A percentile compares a stretch with the other conserved stretches of the same genome.
Conservation (phyloP, 2,888 invertebrate genomes). For the Thera britannica region DNA sequence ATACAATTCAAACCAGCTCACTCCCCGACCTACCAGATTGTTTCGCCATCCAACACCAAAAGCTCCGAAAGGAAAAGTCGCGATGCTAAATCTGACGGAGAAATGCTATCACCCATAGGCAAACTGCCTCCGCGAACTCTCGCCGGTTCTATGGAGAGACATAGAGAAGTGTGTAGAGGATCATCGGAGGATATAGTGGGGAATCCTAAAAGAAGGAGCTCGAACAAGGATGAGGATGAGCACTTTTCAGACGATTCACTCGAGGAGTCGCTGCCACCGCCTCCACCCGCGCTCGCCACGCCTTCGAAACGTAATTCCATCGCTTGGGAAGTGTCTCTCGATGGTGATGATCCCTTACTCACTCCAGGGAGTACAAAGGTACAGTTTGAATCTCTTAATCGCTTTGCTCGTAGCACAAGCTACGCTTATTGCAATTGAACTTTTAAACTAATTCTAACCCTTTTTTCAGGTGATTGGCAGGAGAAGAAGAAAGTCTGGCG, state of each 20-base stretch:
- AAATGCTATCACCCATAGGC: constrained; percentile 75
- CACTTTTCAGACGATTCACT: constrained; percentile 94
- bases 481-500: constrained; percentile 83
- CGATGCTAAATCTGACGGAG: constrained; percentile 74
- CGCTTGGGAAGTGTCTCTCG: constrained; percentile 94
- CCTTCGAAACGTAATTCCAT: constrained; percentile 92
- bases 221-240: constrained; percentile 73
- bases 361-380: constrained; percentile 90
- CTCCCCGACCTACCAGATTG: constrained; percentile 75
- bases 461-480: constrained; percentile 82
- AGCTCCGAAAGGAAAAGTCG: constrained; percentile 68
- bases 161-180: constrained; percentile 91
- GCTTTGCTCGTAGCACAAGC: constrained; percentile 3
- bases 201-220: constrained; percentile 66
- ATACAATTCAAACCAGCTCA: constrained; percentile 69
- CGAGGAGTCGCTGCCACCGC: constrained; percentile 90
- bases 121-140: constrained; percentile 89
- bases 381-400: constrained; percentile 18
- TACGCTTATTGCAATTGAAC: background rate
- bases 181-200: constrained; percentile 79
- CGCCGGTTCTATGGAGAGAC: constrained; percentile 89
- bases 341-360: constrained; percentile 88
- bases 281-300: constrained; percentile 81
- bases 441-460: background rate
- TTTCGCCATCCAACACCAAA: constrained; percentile 75